Percentiles rank a stretch among this genome's conserved stretches.
Evolutionary conservation across 1,140 invertebrate species (phyloP).

Genomic region (Popillia japonica): DNA sequence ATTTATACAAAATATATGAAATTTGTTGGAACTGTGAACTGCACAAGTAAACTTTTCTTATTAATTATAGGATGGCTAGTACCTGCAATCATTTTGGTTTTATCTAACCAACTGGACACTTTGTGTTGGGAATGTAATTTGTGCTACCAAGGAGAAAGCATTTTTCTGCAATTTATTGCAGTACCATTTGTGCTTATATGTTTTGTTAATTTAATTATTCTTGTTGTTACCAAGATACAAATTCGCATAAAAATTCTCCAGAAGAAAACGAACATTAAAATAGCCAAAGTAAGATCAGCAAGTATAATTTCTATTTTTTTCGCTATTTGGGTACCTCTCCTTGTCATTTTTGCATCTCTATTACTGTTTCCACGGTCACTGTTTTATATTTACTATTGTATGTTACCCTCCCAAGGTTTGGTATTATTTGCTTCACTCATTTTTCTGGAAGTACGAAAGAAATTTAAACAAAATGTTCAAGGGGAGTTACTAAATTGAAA

Average conservation of each 20-base stretch:
- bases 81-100: background rate
- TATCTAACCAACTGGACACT: background rate
- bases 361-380: background rate
- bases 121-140: background rate
- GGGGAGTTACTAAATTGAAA: background rate
- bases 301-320: background rate
- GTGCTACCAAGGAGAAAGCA: background rate
- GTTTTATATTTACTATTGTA: background rate
- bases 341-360: background rate
- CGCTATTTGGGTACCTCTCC: background rate
- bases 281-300: background rate
- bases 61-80: background rate
- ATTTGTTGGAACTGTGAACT: background rate
- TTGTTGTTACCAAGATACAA: background rate
- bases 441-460: background rate
- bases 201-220: background rate
- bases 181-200: background rate
- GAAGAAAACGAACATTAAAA: background rate
- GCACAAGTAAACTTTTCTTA: background rate
- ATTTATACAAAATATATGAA: background rate
- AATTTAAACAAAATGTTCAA: too few relatives aligned
- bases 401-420: background rate
- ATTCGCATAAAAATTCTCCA: background rate
- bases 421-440: background rate
- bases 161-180: background rate